Percentiles rank a stretch among this genome's conserved stretches.
Conservation (phyloP, 2,113 vertebrate genomes). For the Eidolon helvum region DNA sequence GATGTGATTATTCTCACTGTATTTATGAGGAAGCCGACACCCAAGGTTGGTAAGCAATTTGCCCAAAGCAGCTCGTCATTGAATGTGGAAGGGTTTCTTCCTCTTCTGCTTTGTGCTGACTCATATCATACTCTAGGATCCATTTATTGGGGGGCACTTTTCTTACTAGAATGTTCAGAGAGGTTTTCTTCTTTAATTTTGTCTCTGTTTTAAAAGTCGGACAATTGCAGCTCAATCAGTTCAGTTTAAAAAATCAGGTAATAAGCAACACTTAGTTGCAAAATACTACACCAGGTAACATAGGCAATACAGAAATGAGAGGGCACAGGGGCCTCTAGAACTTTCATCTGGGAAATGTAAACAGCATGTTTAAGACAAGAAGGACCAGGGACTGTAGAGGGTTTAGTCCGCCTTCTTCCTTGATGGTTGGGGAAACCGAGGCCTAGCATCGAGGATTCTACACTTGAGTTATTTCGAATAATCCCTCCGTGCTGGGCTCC, state of each 20-base stretch:
- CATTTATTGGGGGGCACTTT: background rate
- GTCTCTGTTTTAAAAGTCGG: background rate
- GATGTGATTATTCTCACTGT: background rate
- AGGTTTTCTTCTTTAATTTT: slow-evolving; percentile 1
- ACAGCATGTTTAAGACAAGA: background rate
- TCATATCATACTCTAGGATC: background rate
- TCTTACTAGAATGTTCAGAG: background rate
- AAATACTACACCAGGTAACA: background rate
- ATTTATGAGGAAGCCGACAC: background rate
- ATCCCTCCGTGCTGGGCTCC: background rate
- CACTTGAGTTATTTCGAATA: background rate
- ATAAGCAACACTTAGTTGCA: background rate
- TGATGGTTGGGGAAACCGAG: background rate
- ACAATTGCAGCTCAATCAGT: background rate
- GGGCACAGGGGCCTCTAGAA: background rate
- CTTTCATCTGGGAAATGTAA: background rate
- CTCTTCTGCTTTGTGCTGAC: background rate
- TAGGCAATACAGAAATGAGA: background rate
- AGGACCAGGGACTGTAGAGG: background rate
- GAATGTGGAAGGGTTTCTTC: background rate
- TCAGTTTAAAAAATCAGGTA: background rate
- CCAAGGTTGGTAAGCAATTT: background rate
- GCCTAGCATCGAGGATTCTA: background rate
- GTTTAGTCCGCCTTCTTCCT: background rate
- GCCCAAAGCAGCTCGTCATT: background rate